Evolutionary conservation across 2,888 invertebrate genomes (phyloP).

Genomic region (Caenorhabditis sp.): DNA sequence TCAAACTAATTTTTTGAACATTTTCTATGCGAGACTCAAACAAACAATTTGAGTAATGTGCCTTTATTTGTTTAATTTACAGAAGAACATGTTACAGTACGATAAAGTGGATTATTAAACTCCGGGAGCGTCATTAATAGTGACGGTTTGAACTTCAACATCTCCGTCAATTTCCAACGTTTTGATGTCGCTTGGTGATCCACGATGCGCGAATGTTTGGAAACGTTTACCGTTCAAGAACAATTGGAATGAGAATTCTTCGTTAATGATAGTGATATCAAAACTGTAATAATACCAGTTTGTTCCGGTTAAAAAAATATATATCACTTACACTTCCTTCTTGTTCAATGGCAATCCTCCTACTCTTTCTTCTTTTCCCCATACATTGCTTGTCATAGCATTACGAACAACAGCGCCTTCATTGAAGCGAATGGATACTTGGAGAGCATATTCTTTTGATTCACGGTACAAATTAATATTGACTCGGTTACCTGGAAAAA

Average conservation of each 20-base stretch:
- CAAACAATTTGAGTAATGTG: neutral
- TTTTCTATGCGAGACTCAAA: too few relatives aligned
- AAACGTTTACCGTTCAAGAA: slow-evolving; percentile 65
- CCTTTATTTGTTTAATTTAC: slow-evolving; percentile 1
- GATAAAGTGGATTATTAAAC: too few relatives aligned
- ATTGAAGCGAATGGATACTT: slow-evolving; percentile 68
- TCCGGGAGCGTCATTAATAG: slow-evolving; percentile 66
- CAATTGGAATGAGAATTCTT: slow-evolving; percentile 66
- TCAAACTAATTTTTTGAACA: too few relatives aligned
- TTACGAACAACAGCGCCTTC: slow-evolving; percentile 70
- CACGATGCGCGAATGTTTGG: slow-evolving; percentile 66
- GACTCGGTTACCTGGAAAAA: slow-evolving; percentile 61
- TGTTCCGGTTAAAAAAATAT: slow-evolving; percentile 19
- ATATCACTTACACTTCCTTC: slow-evolving; percentile 51
- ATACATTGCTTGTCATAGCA: slow-evolving; percentile 62
- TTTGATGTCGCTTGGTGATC: slow-evolving; percentile 64
- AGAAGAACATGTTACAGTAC: too few relatives aligned
- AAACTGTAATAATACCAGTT: slow-evolving; percentile 15
- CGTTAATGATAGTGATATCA: slow-evolving; percentile 70
- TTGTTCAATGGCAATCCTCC: slow-evolving; percentile 65
- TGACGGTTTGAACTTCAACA: slow-evolving; percentile 65
- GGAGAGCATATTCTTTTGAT: slow-evolving; percentile 67
- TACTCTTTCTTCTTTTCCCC: slow-evolving; percentile 70
- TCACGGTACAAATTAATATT: slow-evolving; percentile 68
- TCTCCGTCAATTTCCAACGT: slow-evolving; percentile 63